Evolutionary conservation across 2,113 vertebrate species (phyloP), one percentile per base, ranked within the genome.

Genomic region (Seriola quinqueradiata): DNA sequence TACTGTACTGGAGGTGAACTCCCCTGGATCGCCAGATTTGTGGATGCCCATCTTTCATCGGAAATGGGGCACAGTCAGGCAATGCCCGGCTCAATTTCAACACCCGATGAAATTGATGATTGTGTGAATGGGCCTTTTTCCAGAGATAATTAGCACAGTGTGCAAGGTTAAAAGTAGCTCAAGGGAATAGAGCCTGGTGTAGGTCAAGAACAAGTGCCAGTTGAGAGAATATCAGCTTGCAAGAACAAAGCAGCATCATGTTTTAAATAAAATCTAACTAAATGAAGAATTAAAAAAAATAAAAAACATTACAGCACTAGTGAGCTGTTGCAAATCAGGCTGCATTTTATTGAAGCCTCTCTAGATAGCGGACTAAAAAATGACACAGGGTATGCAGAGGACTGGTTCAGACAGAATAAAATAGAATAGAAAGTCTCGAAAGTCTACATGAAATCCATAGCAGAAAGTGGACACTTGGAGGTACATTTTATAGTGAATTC

Each of bases 61-160:
- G 87, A 87, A 89, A 87, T 75, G 86, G 90, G 90, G 78, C 89
- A 82, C 87, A 70, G 76, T 67, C 32, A 71, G 86, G 83, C 67
- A 76, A 92, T 90, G 81, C 89, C 89, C 66, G 57, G 85, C 83
- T 93, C 89, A 23, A 90, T 90, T 88, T 84, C 81, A 81, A 10
- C 71, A 34, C 83, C 87, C 71, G 44, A 44, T 75, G 82, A 93
- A 95, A 95, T 90, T 92, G 83, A 94, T 93, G 91, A 93, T 90
- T 81, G 89, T 84, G 87, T 82, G 87, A 92, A 92, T 87, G 86
- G 90, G 77, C 83, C 86, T 88, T 87, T 87, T 93, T 93, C 91
- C 92, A 94, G 85, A 92, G 87, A 92, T 94, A 94, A 94, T 95
- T 94, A 95, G 90, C 89, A 71, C 79, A 86, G 88, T 80, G 44